phyloP scores from a whole-genome alignment of 2,888 invertebrate species.

The Azorinus chamasolen region DNA sequence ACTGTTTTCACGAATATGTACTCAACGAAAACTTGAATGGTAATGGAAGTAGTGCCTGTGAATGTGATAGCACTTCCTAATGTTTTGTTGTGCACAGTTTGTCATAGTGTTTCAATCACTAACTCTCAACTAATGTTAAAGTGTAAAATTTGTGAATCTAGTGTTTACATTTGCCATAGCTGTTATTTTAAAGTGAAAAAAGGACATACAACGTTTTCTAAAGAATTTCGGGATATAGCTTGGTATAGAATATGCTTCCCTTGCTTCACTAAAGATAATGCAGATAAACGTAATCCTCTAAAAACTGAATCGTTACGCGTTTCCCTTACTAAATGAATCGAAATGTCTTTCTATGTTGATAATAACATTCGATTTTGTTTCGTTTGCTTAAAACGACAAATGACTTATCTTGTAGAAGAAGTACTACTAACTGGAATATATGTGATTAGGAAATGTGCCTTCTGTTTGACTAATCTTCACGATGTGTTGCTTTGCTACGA shows the following conservation, averaged over 20 bases:
- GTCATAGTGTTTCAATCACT: no score
- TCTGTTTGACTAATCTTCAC: background rate
- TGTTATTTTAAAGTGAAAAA: no score
- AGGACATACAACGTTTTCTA: no score
- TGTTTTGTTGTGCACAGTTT: background rate
- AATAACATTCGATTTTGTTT: conserved; percentile 1
- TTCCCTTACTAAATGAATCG: background rate
- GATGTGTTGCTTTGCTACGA: background rate
- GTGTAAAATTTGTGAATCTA: no score
- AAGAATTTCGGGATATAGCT: no score
- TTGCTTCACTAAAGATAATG: background rate
- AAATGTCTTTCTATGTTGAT: conserved; percentile 6
- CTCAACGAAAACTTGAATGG: conserved; percentile 1
- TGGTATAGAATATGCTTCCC: no score
- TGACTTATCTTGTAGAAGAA: background rate
- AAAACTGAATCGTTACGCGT: no score
- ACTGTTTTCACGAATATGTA: background rate
- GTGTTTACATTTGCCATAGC: no score
- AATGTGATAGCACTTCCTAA: conserved; percentile 4
- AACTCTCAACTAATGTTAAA: no score
- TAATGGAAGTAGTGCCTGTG: background rate
- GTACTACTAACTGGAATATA: background rate
- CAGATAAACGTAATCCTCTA: no score
- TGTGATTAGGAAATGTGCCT: background rate
- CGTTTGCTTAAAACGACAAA: conserved; percentile 1